Evolutionary conservation across 92 coral and sea anemone genomes (phyloP), one percentile per base, ranked within the genome.

Genomic region (Chrysogorgia sp.): DNA sequence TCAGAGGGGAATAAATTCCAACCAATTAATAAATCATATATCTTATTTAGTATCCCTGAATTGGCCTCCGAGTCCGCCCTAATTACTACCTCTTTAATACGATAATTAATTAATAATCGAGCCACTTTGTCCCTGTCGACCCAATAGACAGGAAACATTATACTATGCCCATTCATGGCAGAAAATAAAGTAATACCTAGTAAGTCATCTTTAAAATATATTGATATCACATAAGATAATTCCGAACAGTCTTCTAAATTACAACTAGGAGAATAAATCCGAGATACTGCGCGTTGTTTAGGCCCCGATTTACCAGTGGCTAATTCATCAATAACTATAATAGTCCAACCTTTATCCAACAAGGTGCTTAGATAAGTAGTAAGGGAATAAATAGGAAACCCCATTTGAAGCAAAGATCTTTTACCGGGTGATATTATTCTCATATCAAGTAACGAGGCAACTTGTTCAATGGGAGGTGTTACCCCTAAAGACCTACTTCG

Each of bases 371-470:
- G 34, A 76, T 76, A 35, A 58, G 81, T 76, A 40, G 81, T 22
- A 76, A 76, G 70, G 81, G 81, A 76, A 76, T 76, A 76, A 76
- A 30, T 76, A 5, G 81, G 81, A 76, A 76, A 76, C 45, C 81
- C 81, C 81, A 76, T 76, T 76, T 76, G 81, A 76, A 76, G 81
- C 81, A 76, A 76, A 70, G 81, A 76, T 76, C 81, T 76, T 76
- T 76, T 76, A 76, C 81, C 47, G 22, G 81, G 81, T 56, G 81
- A 76, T 34, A 76, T 30, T 76, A 76, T 32, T 30, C 81, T 76
- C 81, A 76, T 76, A 76, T 76, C 81, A 76, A 76, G 81, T 76
- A 76, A 76, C 34, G 81, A 24, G 26, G 81, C 81, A 76, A 76
- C 81, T 76, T 76, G 81, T 76, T 76, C 81, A 76, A 76, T 76